These are phyloP conservation scores for Panzeria rudis DNA, from an alignment of 2,888 invertebrate genomes.

Conservation along the genomic window DNA sequence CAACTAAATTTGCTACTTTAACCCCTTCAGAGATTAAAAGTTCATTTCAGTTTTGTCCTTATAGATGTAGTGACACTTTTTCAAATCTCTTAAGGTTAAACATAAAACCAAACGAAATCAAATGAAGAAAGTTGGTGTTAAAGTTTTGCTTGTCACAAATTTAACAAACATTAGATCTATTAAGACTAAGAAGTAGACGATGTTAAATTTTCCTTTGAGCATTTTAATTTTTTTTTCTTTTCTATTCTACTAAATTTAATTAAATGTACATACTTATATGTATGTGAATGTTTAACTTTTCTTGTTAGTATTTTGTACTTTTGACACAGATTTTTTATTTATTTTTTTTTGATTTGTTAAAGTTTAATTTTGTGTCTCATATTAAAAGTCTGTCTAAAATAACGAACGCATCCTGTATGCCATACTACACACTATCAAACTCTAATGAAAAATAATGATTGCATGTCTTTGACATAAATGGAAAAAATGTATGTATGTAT, in stretches of 20 bases:
- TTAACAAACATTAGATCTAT: neutral
- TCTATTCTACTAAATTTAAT: neutral
- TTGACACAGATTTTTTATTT: too few species aligned
- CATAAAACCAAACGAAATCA: neutral
- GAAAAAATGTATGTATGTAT: neutral
- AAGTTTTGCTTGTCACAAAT: neutral
- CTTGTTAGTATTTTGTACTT: neutral
- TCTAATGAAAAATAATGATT: conserved; percentile 55
- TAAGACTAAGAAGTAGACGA: neutral
- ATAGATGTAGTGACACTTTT: neutral
- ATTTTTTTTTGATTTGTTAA: neutral
- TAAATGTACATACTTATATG: neutral
- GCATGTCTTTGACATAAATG: neutral
- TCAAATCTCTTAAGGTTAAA: neutral
- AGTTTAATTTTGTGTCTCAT: neutral
- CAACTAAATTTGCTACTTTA: too few species aligned
- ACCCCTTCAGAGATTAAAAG: too few species aligned
- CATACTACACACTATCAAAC: conserved; percentile 11
- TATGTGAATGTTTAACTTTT: neutral
- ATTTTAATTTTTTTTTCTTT: neutral
- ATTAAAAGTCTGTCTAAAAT: too few species aligned
- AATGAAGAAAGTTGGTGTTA: neutral
- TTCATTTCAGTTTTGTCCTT: too few species aligned
- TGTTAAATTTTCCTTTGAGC: neutral
- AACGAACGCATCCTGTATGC: conserved; percentile 17